Evolutionary conservation across 2,797 vertebrate species (phyloP).

Genomic region (Gobionotothen gibberifrons): DNA sequence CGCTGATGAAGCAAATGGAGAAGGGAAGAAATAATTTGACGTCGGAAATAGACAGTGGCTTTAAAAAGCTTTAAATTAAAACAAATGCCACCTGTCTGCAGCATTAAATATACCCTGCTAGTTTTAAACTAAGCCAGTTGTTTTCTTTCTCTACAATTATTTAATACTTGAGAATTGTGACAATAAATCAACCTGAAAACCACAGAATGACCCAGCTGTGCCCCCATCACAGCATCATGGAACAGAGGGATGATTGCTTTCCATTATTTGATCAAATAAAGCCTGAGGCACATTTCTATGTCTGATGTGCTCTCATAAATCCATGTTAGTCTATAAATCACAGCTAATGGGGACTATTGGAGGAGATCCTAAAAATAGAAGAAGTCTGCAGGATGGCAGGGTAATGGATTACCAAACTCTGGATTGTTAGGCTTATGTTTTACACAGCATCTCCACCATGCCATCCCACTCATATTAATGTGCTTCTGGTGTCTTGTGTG

Average conservation of each 20-base stretch:
- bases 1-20: not conserved
- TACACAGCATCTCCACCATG: not conserved
- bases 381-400: not conserved
- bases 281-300: conserved; percentile 13
- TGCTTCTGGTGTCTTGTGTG: conserved; percentile 16
- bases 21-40: not conserved
- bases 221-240: not conserved
- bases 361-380: not conserved
- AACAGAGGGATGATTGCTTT: conserved; percentile 2
- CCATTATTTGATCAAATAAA: conserved; percentile 31
- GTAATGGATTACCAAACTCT: not conserved
- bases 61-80: conserved; percentile 1
- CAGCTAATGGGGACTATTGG: not conserved
- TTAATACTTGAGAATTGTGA: not conserved
- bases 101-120: not conserved
- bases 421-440: not conserved
- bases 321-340: conserved; percentile 14
- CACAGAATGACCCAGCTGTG: conserved; percentile 4
- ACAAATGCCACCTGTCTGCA: conserved; percentile 6
- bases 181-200: not conserved
- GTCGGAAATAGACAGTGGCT: not conserved
- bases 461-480: conserved; percentile 27
- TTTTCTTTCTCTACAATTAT: not conserved
- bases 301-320: conserved; percentile 25
- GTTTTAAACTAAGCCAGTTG: not conserved